A percentile compares a stretch with the other conserved stretches of the same genome.
phyloP scores from a whole-genome alignment of 2,888 invertebrate genomes.

The Calephelis perditalis region DNA sequence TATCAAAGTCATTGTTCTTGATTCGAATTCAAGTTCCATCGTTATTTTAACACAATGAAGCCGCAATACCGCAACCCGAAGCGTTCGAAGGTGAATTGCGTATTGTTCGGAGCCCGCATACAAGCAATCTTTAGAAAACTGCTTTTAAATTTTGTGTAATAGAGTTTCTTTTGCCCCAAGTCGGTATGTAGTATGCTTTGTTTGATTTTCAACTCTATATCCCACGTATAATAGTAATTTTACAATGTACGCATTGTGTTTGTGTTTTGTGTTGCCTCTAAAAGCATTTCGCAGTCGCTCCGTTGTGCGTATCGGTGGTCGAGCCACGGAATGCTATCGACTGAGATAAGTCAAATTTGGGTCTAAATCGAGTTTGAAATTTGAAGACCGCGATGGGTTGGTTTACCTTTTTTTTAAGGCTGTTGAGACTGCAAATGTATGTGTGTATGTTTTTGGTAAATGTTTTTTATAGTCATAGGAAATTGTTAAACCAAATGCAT shows the following conservation, averaged over 20 bases:
- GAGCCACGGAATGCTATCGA: conserved; percentile 73
- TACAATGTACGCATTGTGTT: conserved; percentile 37
- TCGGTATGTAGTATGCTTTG: conserved; percentile 31
- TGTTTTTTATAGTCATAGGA: no score
- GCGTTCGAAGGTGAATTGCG: conserved; percentile 77
- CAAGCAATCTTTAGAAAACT: conserved; percentile 67
- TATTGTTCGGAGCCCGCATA: conserved; percentile 74
- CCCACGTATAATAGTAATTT: conserved; percentile 34
- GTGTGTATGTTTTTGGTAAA: no score
- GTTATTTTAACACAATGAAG: conserved; percentile 76
- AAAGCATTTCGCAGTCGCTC: conserved; percentile 75
- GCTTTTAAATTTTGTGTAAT: conserved; percentile 61
- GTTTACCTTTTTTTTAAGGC: no score
- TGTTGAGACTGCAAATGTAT: no score
- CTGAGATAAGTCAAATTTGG: conserved; percentile 67
- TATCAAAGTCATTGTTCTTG: conserved; percentile 56
- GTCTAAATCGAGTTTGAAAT: conserved; percentile 36
- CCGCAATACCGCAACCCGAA: conserved; percentile 77
- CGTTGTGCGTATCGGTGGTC: conserved; percentile 71
- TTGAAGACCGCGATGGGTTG: background rate
- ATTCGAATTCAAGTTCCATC: conserved; percentile 64
- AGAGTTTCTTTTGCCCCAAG: conserved; percentile 66
- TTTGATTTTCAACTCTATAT: conserved; percentile 36
- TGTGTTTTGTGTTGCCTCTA: conserved; percentile 50
- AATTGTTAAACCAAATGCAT: no score